Evolutionary conservation across 2,113 vertebrate genomes (phyloP), one percentile per base, ranked within the genome.

Genomic region (Hucho hucho): DNA sequence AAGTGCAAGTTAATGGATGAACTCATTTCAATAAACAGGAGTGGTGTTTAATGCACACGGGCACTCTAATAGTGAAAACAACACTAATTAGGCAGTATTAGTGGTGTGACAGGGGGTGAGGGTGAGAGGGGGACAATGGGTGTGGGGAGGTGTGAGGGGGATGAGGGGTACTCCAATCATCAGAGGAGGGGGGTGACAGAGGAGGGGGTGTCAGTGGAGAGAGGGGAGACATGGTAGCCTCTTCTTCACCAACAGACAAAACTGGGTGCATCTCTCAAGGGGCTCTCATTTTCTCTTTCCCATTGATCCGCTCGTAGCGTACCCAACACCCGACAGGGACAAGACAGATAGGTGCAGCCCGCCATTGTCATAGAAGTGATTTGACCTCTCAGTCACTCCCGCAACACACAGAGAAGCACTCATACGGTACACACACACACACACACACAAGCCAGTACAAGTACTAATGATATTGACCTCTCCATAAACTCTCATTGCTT

Each of bases 1-100:
- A 93, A 95, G 93, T 89, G 91, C 93, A 93, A 94, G 93, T 94
- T 95, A 95, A 95, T 94, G 94, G 91, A 82, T 90, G 89, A 94
- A 94, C 94, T 96, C 95, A 98, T 97, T 96, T 95, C 94, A 94
- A 94, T 95, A 94, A 94, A 94, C 94, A 95, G 93, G 92, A 95
- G 92, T 94, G 93, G 90, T 95, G 94, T 95, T 95, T 95, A 95
- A 94, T 92, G 92, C 90, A 93, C 26, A 90, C 93, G 92, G 92
- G 92, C 92, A 91, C 93, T 95, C 93, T 91, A 92, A 93, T 92
- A 93, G 88, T 89, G 90, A 93, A 94, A 95, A 94, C 93, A 93
- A 91, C 93, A 93, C 94, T 97, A 96, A 98, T 97, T 97, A 96
- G 95, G 88, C 93, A 93, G 93, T 87, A 92, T 93, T 89, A 92